Percentiles rank a stretch among this genome's conserved stretches.
These are phyloP conservation scores for Chrysomela aeneicollis DNA, from an alignment of 2,888 invertebrate genomes.

Conservation along the genomic window DNA sequence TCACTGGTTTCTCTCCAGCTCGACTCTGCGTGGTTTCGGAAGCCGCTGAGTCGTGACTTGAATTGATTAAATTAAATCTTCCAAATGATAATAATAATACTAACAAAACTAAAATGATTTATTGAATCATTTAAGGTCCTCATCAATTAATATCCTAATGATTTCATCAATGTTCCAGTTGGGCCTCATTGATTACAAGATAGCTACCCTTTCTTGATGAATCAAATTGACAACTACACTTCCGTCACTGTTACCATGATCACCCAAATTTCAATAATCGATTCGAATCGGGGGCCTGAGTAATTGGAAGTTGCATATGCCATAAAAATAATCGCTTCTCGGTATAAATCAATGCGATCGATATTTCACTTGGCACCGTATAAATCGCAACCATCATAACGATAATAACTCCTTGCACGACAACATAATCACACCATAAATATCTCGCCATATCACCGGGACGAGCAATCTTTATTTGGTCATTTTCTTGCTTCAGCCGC, in stretches of 20 bases:
- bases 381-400: constrained; percentile 1
- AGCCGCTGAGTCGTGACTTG: no score
- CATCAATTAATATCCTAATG: no score
- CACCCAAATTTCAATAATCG: background rate
- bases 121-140: no score
- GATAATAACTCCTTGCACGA: constrained; percentile 21
- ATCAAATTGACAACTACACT: background rate
- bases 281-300: background rate
- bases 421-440: constrained; percentile 21
- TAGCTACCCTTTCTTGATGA: no score
- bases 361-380: background rate
- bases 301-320: background rate
- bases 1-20: no score
- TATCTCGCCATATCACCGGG: constrained; percentile 12
- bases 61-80: no score
- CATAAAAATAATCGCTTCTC: background rate
- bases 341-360: background rate
- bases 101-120: no score
- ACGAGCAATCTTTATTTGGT: constrained; percentile 27
- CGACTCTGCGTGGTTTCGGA: no score
- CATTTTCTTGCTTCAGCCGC: constrained; percentile 65
- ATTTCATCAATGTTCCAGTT: no score
- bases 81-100: no score
- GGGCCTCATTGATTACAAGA: no score
- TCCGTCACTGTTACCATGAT: background rate